Conservation (phyloP, 1,140 invertebrate genomes). For the Brachionus asplanchnoidis region DNA sequence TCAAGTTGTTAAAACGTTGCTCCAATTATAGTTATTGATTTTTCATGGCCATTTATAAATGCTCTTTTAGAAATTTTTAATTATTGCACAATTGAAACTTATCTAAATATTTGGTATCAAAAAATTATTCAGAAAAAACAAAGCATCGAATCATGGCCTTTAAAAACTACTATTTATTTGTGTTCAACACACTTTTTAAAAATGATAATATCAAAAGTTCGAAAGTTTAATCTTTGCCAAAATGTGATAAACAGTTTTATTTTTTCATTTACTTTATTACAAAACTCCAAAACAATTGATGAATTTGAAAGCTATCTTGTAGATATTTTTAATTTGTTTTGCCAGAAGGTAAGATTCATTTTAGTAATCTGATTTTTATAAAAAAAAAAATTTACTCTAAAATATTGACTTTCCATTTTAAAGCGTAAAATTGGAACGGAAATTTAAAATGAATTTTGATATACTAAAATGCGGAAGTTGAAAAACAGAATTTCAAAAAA, state of each 20-base stretch:
- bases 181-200: constrained; percentile 34
- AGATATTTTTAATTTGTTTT: background rate
- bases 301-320: constrained; percentile 13
- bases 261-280: background rate
- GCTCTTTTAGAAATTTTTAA: background rate
- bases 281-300: background rate
- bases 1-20: background rate
- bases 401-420: no score
- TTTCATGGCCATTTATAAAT: constrained; percentile 9
- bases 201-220: background rate
- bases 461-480: no score
- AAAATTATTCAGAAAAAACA: background rate
- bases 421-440: no score
- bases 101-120: background rate
- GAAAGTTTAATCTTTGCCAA: background rate
- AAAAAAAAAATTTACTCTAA: no score
- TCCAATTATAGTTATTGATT: background rate
- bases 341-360: background rate
- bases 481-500: no score
- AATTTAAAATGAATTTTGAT: no score
- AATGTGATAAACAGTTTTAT: background rate
- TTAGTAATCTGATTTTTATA: no score
- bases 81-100: background rate
- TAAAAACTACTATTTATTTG: background rate
- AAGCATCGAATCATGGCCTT: background rate